These are phyloP conservation scores for Peromyscus nudipes DNA, from an alignment of 2,797 vertebrate species.

Conservation along the genomic window DNA sequence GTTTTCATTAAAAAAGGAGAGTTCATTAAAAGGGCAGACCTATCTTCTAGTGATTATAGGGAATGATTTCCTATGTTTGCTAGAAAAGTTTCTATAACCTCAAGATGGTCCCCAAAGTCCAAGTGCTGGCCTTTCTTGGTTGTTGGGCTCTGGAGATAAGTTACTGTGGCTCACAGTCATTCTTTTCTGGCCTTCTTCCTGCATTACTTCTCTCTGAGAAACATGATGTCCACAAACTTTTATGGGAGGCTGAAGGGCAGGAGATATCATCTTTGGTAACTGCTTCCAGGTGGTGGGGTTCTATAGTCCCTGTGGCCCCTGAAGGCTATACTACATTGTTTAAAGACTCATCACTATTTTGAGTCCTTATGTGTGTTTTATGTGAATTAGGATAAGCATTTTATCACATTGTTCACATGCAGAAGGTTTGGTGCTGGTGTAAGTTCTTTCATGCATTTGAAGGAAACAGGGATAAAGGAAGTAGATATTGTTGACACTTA, in stretches of 20 bases:
- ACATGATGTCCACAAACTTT: background rate
- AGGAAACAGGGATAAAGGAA: slow-evolving; percentile 3
- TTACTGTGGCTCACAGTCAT: background rate
- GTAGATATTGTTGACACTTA: background rate
- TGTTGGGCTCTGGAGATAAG: background rate
- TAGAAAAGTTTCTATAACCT: background rate
- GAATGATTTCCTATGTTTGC: background rate
- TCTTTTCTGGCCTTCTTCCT: background rate
- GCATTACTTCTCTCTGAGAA: background rate
- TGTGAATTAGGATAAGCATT: background rate
- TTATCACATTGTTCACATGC: background rate
- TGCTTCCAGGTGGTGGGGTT: background rate
- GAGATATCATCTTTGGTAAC: background rate
- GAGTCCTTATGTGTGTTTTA: background rate
- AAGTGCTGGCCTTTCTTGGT: background rate
- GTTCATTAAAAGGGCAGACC: background rate
- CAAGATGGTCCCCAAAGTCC: background rate
- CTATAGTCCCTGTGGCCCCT: background rate
- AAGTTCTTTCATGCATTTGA: background rate
- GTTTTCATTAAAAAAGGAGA: background rate
- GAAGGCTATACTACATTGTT: background rate
- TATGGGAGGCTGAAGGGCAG: background rate
- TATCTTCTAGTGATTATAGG: background rate
- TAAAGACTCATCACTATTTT: background rate
- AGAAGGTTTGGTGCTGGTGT: background rate